Base-by-base conservation (phyloP, 2,113 vertebrate species). In the Calonectris borealis region DNA sequence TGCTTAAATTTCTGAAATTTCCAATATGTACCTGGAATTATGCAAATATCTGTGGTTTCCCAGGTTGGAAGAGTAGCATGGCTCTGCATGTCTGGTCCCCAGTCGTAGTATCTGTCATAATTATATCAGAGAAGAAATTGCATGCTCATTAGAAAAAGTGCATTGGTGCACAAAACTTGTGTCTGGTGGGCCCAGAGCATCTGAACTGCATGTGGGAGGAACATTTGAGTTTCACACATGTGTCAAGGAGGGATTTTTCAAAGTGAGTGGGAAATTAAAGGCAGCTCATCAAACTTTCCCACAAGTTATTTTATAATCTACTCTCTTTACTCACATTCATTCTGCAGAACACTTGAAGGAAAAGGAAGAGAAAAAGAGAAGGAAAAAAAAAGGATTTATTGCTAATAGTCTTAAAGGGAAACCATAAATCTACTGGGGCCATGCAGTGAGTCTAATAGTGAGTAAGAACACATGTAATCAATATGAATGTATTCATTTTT, bases 401-500 rank as follows among this genome's bases (percentile, higher is more conserved):
- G 62, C 62, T 96, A 89, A 92, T 77, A 92, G 86, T 86, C 86
- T 86, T 94, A 93, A 94, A 94, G 78, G 61, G 60, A 94, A 96
- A 83, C 60, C 40, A 91, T 93, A 94, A 94, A 94, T 97, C 88
- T 90, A 55, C 68, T 27, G 36, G n/a, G 83, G 49, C 64, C 68
- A 32, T 68, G 80, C 73, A 91, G 76, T 54, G 71, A 88, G 80
- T 58, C 48, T 92, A 69, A 84, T 34, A 90, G 92, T 54, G 71
- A 95, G 66, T 72, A 83, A 94, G 92, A 94, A 94, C 93, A 96
- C 71, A 96, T 86, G 93, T 85, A 94, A 96, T 97, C 94, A 96
- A 86, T 97, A 90, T 90, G 89, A 95, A 96, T 92, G 71, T 94
- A 94, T 96, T 95, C 51, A 90, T 93, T 95, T 90, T 96, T 97